Evolutionary conservation across 2,888 invertebrate species (phyloP), one percentile per base, ranked within the genome.

Genomic region (Bursaphelenchus okinawaensis): DNA sequence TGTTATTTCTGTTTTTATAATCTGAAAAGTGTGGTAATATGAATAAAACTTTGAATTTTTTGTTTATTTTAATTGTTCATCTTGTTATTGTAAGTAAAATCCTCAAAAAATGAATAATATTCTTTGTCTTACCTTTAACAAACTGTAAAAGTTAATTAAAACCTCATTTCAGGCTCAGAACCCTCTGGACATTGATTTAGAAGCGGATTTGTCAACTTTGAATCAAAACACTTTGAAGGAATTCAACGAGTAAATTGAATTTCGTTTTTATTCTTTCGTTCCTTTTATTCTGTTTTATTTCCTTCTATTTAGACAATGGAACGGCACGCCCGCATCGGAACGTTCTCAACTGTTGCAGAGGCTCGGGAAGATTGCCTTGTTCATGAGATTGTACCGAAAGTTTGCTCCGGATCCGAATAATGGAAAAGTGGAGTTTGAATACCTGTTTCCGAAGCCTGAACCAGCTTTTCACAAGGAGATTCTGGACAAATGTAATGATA

Each of bases 401-500:
- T 59, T 51, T 29, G 50, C 52, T 6, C 60, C 50, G n/a, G 29
- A 31, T 8, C 60, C 60, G 60, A 40, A 55, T 20, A 50, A 19
- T 26, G 60, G 59, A 12, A 4, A 22, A 22, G 60, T 59, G 16
- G 60, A 59, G 16, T 59, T 59, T 4, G 60, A 22, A 4, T 50
- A 29, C 40, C 40, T 51, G 20, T 59, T 59, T 26, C 60, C 60
- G 20, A 59, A 59, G 7, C 60, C 60, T n/a, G 60, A 59, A 24
- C 24, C 6, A 4, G 1, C 22, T 40, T 57, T 59, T 27, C 40
- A 59, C 22, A 26, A 26, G 24, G 2, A 27, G 7, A n/a, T 59
- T 1, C 40, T 40, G 40, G 40, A 16, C n/a, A 12, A 40, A 16
- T 40, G 40, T 6, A 40, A 54, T 27, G 20, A 50, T n/a, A 19